These are phyloP conservation scores for Kryphioiulus occultus DNA, from an alignment of 2,888 invertebrate species.

Conservation along the genomic window DNA sequence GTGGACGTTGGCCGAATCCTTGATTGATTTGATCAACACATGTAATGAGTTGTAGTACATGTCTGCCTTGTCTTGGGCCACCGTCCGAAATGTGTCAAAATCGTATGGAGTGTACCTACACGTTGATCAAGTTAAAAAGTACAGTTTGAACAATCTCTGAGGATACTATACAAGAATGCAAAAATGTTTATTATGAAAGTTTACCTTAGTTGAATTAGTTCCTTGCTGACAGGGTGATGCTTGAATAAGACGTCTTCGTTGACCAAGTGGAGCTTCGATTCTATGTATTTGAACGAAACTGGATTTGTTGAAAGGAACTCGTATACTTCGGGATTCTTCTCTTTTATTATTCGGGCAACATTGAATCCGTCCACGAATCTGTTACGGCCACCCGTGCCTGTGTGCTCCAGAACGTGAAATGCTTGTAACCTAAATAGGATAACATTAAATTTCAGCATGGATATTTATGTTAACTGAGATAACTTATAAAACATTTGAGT, in stretches of 20 bases:
- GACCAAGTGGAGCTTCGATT: constrained; percentile 69
- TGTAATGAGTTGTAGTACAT: constrained; percentile 68
- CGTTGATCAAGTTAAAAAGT: background rate
- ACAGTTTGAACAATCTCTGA: background rate
- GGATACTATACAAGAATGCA: background rate
- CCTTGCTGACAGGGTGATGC: constrained; percentile 67
- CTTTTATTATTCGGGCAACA: constrained; percentile 69
- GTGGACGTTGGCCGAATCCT: constrained; percentile 43
- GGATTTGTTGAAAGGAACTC: constrained; percentile 69
- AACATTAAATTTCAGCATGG: too few relatives aligned
- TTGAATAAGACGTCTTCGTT: constrained; percentile 70
- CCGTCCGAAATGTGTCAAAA: constrained; percentile 71
- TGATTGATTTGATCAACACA: constrained; percentile 28
- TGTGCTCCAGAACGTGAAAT: constrained; percentile 70
- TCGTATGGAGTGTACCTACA: constrained; percentile 77
- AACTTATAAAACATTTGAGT: too few relatives aligned
- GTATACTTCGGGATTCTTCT: constrained; percentile 68
- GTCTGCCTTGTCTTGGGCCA: constrained; percentile 66
- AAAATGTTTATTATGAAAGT: background rate
- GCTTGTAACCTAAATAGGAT: constrained; percentile 65
- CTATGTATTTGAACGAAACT: constrained; percentile 73
- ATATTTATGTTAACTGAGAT: too few relatives aligned
- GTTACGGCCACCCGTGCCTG: constrained; percentile 75
- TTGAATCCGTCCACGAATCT: constrained; percentile 77
- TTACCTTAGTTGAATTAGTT: constrained; percentile 71